Evolutionary conservation across 2,113 vertebrate genomes (phyloP), one percentile per base, ranked within the genome.

Genomic region (Chaetorhynchus papuensis): DNA sequence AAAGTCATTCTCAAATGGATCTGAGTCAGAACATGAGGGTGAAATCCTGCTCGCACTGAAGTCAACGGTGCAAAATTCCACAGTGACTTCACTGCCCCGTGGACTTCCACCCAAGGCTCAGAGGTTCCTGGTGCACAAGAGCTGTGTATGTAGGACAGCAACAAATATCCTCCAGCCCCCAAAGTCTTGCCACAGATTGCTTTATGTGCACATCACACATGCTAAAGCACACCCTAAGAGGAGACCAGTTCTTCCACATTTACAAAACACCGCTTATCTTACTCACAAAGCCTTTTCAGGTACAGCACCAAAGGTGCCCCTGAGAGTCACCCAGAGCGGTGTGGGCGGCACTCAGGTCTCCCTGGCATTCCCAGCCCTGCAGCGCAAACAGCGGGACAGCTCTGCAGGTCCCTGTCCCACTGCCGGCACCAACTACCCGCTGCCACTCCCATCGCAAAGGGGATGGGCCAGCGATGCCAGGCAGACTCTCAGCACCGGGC

Each of bases 311-410:
- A 28, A 87, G 53, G 31, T 39, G 10, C 24, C 56, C 24, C 7
- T 1, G 1, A 15, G 47, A 42, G 31, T 1, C 2, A 0, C 47
- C 24, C 10, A 0, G 6, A n/a, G 64, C 2, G 0, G 16, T 5
- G 37, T 1, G 1, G 30, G 52, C 6, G 12, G 50, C 39, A 19
- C 65, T 15, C 6, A 0, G 1, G 1, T 49, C 10, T 27, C 24
- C 41, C 13, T 19, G 22, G 27, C 44, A 3, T 3, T 28, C 17
- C 24, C 82, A 88, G 57, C 33, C 22, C 47, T 1, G 15, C 57
- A 47, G 47, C 74, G 71, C 4, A 0, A 42, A 6, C 37, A 35
- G 50, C n/a, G 31, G 2, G 1, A 20, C 75, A 56, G 50, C 63
- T 6, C 27, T 2, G 37, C 63, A 9, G 35, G 6, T 69, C 71